Evolutionary conservation across 2,888 invertebrate genomes (phyloP).

Genomic region (Folsomia candida): DNA sequence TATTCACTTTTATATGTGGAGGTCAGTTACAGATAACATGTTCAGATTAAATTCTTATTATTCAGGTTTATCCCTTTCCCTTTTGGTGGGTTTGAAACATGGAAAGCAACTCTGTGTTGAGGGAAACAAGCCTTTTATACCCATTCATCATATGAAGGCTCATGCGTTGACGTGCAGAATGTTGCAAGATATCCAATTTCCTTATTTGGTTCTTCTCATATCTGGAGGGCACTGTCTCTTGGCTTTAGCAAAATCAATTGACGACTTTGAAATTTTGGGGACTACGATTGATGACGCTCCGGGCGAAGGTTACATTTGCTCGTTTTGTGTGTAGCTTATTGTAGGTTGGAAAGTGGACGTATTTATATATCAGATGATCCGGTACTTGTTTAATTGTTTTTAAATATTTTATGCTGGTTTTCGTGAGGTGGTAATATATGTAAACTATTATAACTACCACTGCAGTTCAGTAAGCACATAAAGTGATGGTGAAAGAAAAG

Average conservation of each 20-base stretch:
- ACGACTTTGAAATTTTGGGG: conserved; percentile 78
- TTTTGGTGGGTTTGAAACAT: conserved; percentile 77
- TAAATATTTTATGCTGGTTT: too few species aligned
- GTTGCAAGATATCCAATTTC: conserved; percentile 71
- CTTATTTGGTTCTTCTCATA: conserved; percentile 82
- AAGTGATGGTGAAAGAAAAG: too few species aligned
- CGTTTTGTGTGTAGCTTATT: too few species aligned
- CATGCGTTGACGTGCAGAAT: conserved; percentile 89
- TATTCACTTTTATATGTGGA: not conserved
- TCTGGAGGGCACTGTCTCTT: conserved; percentile 92
- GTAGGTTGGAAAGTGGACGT: too few species aligned
- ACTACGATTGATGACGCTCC: conserved; percentile 79
- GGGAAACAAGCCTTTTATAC: conserved; percentile 77
- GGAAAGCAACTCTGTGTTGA: conserved; percentile 70
- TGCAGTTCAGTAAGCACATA: too few species aligned
- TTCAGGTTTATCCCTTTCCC: conserved; percentile 70
- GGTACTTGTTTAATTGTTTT: too few species aligned
- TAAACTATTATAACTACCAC: too few species aligned
- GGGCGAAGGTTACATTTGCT: too few species aligned
- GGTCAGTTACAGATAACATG: not conserved
- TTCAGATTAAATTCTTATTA: not conserved
- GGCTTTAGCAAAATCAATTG: conserved; percentile 69
- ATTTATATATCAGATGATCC: too few species aligned
- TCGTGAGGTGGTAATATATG: too few species aligned
- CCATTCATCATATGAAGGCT: conserved; percentile 99